These are phyloP conservation scores for Gordius sp. DNA, from an alignment of 2,888 invertebrate genomes.

Conservation along the genomic window DNA sequence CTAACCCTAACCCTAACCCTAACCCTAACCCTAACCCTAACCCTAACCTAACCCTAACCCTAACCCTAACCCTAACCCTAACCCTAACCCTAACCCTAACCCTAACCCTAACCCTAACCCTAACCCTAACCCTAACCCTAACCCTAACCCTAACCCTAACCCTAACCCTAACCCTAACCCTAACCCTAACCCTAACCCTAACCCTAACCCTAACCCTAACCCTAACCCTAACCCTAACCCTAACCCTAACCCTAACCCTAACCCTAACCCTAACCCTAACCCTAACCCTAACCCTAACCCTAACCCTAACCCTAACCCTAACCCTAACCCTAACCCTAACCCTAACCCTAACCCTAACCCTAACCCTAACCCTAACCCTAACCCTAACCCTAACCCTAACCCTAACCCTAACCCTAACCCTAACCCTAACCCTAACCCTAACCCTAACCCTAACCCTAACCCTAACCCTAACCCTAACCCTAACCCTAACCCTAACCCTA, in stretches of 20 bases:
- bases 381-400: background rate
- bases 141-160: conserved; percentile 20
- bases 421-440: background rate
- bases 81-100: conserved; percentile 20
- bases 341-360: background rate
- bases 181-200: conserved; percentile 19
- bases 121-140: conserved; percentile 20
- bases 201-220: conserved; percentile 20
- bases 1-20: conserved; percentile 19
- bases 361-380: background rate
- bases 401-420: background rate
- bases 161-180: conserved; percentile 20
- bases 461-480: background rate
- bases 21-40: conserved; percentile 18
- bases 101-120: conserved; percentile 18
- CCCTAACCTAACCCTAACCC: no score
- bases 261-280: conserved; percentile 19
- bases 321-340: background rate
- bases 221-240: conserved; percentile 19
- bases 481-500: background rate
- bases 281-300: conserved; percentile 19
- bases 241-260: conserved; percentile 19
- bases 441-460: background rate
- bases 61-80: conserved; percentile 20
- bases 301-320: conserved; percentile 6